Conservation (phyloP, 2,113 vertebrate genomes). For the Trematomus loennbergii region DNA sequence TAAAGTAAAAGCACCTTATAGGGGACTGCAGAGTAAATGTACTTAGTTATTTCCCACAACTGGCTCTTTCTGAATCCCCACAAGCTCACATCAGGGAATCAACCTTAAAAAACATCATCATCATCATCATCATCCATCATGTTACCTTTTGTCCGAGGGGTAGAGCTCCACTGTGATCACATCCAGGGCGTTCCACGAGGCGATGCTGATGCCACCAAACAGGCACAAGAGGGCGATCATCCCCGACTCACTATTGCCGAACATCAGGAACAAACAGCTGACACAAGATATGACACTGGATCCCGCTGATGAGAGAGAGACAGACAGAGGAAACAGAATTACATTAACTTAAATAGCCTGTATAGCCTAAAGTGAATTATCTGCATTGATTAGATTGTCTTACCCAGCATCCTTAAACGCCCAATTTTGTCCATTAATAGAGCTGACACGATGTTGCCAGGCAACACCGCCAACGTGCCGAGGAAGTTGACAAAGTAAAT, state of each 20-base stretch:
- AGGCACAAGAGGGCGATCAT: constrained; percentile 98
- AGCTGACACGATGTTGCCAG: constrained; percentile 96
- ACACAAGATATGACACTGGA: constrained; percentile 96
- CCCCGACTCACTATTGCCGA: constrained; percentile 96
- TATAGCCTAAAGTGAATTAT: neutral
- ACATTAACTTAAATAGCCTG: neutral
- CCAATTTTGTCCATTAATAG: constrained; percentile 99
- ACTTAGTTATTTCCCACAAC: too few relatives aligned
- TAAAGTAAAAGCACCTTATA: too few relatives aligned
- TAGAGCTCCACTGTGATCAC: constrained; percentile 98
- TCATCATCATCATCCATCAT: neutral
- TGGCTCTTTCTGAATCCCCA: too few relatives aligned
- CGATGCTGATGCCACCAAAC: constrained; percentile 97
- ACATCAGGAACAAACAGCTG: constrained; percentile 98
- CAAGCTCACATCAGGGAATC: neutral
- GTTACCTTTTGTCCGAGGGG: constrained; percentile 95
- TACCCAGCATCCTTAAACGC: constrained; percentile 96
- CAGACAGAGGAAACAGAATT: neutral
- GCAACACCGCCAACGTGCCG: constrained; percentile 94
- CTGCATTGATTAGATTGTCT: constrained; percentile 36
- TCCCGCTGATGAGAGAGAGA: constrained; percentile 84
- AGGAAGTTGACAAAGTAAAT: constrained; percentile 99
- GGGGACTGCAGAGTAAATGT: too few relatives aligned
- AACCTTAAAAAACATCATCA: neutral
- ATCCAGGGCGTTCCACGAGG: constrained; percentile 96